A percentile compares a stretch with the other conserved stretches of the same genome.
phyloP scores from a whole-genome alignment of 2,797 vertebrate species.

The Cheracebus regulus region DNA sequence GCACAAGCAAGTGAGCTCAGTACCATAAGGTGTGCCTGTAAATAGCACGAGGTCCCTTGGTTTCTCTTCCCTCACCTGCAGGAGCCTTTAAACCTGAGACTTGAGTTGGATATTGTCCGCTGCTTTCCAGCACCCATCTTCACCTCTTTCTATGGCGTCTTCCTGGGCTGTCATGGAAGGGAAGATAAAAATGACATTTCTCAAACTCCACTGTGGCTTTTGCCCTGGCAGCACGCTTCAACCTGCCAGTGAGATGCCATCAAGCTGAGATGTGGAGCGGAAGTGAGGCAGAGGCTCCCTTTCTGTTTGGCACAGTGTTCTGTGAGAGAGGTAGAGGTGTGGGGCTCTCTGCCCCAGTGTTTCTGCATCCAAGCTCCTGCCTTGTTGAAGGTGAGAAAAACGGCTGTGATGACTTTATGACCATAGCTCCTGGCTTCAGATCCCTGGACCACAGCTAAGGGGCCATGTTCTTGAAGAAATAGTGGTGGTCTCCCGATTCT shows the following conservation, averaged over 20 bases:
- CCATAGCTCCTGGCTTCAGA: not conserved
- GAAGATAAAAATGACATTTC: not conserved
- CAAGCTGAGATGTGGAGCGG: not conserved
- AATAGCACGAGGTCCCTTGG: not conserved
- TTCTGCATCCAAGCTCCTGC: not conserved
- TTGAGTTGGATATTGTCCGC: not conserved
- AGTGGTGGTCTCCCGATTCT: no score
- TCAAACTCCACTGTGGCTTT: slow-evolving; percentile 54
- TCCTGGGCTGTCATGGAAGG: not conserved
- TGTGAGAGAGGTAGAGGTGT: not conserved
- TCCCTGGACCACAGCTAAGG: no score
- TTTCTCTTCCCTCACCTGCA: not conserved
- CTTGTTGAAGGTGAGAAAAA: not conserved
- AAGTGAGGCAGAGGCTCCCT: not conserved
- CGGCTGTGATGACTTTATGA: not conserved
- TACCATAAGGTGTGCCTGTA: not conserved
- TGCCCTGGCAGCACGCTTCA: not conserved
- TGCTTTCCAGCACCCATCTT: not conserved
- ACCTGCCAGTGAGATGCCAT: not conserved
- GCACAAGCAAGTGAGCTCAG: not conserved
- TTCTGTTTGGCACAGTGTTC: not conserved
- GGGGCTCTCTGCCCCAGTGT: not conserved
- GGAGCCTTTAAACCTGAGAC: not conserved
- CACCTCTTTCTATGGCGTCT: not conserved
- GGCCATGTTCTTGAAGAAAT: not conserved